These are phyloP conservation scores for Barypeithes pellucidus DNA, from an alignment of 2,888 invertebrate genomes.

Conservation along the genomic window DNA sequence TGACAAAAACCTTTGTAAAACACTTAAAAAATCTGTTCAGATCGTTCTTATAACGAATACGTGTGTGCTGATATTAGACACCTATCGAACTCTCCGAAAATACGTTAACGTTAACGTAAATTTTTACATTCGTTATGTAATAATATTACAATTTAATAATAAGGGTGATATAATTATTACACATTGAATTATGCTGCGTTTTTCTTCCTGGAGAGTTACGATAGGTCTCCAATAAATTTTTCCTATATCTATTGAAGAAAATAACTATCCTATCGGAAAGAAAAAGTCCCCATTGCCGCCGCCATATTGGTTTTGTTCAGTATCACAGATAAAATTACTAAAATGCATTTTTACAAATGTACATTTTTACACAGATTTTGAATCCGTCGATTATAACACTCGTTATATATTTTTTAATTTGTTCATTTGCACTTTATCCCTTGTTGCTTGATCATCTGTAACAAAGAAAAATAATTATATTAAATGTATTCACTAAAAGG, in stretches of 20 bases:
- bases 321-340: conserved; percentile 71
- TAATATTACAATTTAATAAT: too few species aligned
- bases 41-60: conserved; percentile 24
- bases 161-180: too few species aligned
- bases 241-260: conserved; percentile 31
- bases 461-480: conserved; percentile 55
- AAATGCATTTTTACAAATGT: conserved; percentile 68
- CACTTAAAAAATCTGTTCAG: conserved; percentile 24
- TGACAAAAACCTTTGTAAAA: conserved; percentile 19
- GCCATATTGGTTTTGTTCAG: conserved; percentile 55
- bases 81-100: neutral
- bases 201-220: neutral
- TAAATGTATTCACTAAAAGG: neutral
- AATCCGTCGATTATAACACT: conserved; percentile 65
- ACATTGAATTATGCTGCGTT: too few species aligned
- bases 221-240: conserved; percentile 2
- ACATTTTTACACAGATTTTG: conserved; percentile 59
- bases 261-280: conserved; percentile 21
- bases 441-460: conserved; percentile 60
- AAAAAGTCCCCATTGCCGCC: conserved; percentile 39
- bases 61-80: conserved; percentile 18
- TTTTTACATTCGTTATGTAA: too few species aligned
- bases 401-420: conserved; percentile 27
- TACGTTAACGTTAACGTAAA: neutral
- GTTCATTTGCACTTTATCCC: conserved; percentile 70